Percentiles rank a stretch among this genome's conserved stretches.
These are phyloP conservation scores for Novumbra hubbsi DNA, from an alignment of 2,797 vertebrate species.

Conservation along the genomic window DNA sequence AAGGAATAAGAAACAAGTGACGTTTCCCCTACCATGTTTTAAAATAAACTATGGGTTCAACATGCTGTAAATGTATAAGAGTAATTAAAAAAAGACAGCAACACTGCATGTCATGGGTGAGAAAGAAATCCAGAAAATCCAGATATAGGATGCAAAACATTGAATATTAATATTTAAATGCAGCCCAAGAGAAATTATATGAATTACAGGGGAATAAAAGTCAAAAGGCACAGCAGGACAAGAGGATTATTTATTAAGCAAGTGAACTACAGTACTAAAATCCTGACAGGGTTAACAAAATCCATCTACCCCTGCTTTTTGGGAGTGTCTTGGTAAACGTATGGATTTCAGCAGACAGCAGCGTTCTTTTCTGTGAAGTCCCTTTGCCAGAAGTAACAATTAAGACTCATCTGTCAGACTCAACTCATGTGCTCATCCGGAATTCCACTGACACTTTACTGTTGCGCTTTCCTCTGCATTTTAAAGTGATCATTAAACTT, in stretches of 20 bases:
- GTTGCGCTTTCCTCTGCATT: slow-evolving; percentile 45
- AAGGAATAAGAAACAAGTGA: not conserved
- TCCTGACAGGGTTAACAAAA: slow-evolving; percentile 73
- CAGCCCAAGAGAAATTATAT: not conserved
- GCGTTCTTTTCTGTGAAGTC: slow-evolving; percentile 66
- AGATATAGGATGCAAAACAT: not conserved
- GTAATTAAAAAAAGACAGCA: not conserved
- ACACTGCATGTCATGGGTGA: no score
- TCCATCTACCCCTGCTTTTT: slow-evolving; percentile 70
- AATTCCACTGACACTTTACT: slow-evolving; percentile 44
- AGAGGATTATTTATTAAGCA: slow-evolving; percentile 58
- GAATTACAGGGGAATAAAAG: not conserved
- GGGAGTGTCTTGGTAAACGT: slow-evolving; percentile 69
- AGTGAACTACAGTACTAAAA: slow-evolving; percentile 40
- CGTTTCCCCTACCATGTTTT: not conserved
- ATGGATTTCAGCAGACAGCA: slow-evolving; percentile 55
- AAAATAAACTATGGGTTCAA: not conserved
- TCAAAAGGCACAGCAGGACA: slow-evolving; percentile 42
- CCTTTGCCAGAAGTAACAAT: slow-evolving; percentile 74
- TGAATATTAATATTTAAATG: not conserved
- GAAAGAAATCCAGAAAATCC: not conserved
- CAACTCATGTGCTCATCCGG: slow-evolving; percentile 63
- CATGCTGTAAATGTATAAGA: not conserved
- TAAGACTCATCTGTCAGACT: slow-evolving; percentile 73
- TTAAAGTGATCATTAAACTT: slow-evolving; percentile 53